Percentiles rank a stretch among this genome's conserved stretches.
These are phyloP conservation scores for Formica aserva DNA, from an alignment of 2,888 invertebrate genomes.

Conservation along the genomic window DNA sequence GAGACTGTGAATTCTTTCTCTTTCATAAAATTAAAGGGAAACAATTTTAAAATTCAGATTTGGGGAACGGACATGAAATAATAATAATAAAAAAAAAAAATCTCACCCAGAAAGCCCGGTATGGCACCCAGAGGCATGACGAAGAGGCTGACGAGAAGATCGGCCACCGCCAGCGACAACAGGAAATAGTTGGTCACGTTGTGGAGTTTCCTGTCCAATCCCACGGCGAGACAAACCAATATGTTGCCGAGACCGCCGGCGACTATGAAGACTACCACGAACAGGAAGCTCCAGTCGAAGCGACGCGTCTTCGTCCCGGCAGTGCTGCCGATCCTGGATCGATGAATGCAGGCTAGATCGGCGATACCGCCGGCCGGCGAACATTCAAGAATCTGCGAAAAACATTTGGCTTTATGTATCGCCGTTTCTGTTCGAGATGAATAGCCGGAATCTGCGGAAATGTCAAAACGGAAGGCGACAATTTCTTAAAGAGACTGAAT, in stretches of 20 bases:
- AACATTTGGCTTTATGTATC: conserved; percentile 9
- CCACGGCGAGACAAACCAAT: conserved; percentile 96
- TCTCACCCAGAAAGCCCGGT: conserved; percentile 96
- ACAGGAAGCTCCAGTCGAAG: conserved; percentile 93
- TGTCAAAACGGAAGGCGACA: conserved; percentile 5
- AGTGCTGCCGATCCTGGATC: conserved; percentile 60
- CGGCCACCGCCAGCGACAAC: conserved; percentile 96
- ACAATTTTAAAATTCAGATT: not conserved
- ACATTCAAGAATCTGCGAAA: conserved; percentile 76
- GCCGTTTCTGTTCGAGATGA: not conserved
- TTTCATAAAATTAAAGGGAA: not conserved
- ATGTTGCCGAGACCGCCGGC: conserved; percentile 97
- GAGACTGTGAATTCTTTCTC: not conserved
- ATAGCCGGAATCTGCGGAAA: not conserved
- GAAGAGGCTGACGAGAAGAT: conserved; percentile 96
- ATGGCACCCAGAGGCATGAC: conserved; percentile 99
- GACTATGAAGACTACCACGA: conserved; percentile 94
- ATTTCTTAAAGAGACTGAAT: conserved; percentile 31
- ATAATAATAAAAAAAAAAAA: not conserved
- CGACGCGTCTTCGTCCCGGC: conserved; percentile 63
- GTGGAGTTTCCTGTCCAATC: conserved; percentile 95
- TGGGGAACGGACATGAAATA: no score
- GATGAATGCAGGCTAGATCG: conserved; percentile 74
- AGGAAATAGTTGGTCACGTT: conserved; percentile 98
- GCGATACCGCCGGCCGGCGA: conserved; percentile 66